Evolutionary conservation across 2,888 invertebrate genomes (phyloP).

Genomic region (Agonum fuliginosum): DNA sequence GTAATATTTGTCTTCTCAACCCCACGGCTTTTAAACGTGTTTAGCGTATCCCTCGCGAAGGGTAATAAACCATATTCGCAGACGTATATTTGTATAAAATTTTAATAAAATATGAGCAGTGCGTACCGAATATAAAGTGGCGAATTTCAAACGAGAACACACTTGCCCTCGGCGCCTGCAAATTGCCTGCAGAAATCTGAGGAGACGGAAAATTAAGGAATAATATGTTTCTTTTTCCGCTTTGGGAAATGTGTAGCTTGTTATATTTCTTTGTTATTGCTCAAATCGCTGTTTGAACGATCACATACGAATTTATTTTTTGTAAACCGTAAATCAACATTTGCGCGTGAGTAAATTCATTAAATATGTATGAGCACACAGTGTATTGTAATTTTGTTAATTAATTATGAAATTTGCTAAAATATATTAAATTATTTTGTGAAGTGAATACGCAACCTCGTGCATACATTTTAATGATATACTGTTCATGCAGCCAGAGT

Average conservation of each 20-base stretch:
- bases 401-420: too few species aligned
- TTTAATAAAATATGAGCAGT: constrained; percentile 60
- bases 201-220: constrained; percentile 44
- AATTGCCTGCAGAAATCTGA: constrained; percentile 52
- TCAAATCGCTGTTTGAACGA: neutral
- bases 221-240: constrained; percentile 45
- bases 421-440: too few species aligned
- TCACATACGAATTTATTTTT: neutral
- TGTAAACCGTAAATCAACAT: too few species aligned
- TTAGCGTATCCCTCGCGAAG: constrained; percentile 57
- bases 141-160: constrained; percentile 54
- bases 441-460: too few species aligned
- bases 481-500: too few species aligned
- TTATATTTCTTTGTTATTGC: constrained; percentile 15
- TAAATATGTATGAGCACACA: too few species aligned
- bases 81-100: constrained; percentile 60
- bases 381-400: too few species aligned
- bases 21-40: constrained; percentile 57
- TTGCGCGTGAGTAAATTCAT: too few species aligned
- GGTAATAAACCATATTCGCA: constrained; percentile 56
- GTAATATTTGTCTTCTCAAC: constrained; percentile 58
- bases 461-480: too few species aligned
- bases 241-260: constrained; percentile 5
- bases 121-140: constrained; percentile 58
- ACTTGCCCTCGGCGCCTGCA: constrained; percentile 37